These are phyloP conservation scores for Sylvia borin DNA, from an alignment of 2,797 vertebrate genomes.

Conservation along the genomic window DNA sequence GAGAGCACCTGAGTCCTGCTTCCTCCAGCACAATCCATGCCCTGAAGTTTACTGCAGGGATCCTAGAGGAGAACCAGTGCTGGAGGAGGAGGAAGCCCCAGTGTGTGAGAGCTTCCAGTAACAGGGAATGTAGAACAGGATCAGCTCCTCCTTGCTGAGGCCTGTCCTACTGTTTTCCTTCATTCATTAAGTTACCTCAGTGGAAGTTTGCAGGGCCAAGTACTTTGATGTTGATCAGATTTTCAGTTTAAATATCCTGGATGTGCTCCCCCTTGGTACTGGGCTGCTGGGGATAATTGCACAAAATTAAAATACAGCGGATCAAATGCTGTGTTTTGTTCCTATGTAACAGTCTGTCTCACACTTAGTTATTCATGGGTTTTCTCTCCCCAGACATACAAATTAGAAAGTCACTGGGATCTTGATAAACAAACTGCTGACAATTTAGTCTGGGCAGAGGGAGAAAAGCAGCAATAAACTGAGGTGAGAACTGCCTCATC, in stretches of 20 bases:
- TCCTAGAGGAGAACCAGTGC: neutral
- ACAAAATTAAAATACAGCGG: neutral
- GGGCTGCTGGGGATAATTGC: neutral
- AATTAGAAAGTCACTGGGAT: neutral
- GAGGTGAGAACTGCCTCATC: neutral
- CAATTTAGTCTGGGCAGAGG: neutral
- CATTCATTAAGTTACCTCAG: neutral
- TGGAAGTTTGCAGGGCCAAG: neutral
- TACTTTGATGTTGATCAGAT: neutral
- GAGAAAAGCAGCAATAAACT: neutral
- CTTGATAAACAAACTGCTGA: neutral
- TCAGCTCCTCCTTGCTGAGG: neutral
- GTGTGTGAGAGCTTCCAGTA: neutral
- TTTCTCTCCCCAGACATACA: neutral
- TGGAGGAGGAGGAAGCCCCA: neutral
- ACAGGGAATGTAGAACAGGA: neutral
- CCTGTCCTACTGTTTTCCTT: neutral
- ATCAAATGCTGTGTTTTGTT: neutral
- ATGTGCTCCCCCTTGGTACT: neutral
- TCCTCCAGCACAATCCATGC: neutral
- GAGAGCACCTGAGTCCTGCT: neutral
- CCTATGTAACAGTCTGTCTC: neutral
- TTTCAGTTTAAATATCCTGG: neutral
- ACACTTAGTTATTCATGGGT: neutral
- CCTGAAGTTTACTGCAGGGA: neutral